phyloP scores from a whole-genome alignment of 2,797 vertebrate species.

The Gambusia yucatana region DNA sequence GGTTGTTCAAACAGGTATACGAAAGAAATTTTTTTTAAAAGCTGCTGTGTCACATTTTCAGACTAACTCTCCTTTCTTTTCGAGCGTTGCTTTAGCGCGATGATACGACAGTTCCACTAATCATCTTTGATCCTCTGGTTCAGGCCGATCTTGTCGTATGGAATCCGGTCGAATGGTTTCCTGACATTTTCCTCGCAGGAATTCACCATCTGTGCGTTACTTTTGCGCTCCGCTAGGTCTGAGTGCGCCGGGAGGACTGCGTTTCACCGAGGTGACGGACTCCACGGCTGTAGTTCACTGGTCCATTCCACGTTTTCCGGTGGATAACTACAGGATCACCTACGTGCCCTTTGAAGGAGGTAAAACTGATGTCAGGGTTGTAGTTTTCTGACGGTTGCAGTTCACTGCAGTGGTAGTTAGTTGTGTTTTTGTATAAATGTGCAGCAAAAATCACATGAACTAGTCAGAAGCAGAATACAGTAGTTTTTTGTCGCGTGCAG shows the following conservation, averaged over 20 bases:
- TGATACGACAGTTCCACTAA: conserved; percentile 30
- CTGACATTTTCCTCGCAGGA: conserved; percentile 2
- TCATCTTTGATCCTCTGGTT: conserved; percentile 35
- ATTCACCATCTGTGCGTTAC: conserved; percentile 11
- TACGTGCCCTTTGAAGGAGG: conserved; percentile 89
- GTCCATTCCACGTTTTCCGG: conserved; percentile 77
- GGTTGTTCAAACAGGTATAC: conserved; percentile 92
- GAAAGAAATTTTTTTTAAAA: neutral
- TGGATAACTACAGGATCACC: conserved; percentile 88
- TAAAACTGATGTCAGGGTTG: conserved; percentile 42
- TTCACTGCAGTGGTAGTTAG: neutral
- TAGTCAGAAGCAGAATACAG: neutral
- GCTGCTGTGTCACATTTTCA: conserved; percentile 15
- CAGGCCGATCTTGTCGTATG: conserved; percentile 31
- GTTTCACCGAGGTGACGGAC: conserved; percentile 90
- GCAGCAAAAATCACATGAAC: neutral
- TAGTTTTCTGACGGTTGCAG: neutral
- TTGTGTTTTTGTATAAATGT: neutral
- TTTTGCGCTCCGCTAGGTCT: conserved; percentile 76
- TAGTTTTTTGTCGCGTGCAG: neutral
- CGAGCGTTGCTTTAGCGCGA: neutral
- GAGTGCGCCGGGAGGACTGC: conserved; percentile 85
- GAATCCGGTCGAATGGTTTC: conserved; percentile 19
- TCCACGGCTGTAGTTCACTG: conserved; percentile 87
- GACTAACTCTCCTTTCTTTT: conserved; percentile 25